Percentiles rank a stretch among this genome's conserved stretches.
Evolutionary conservation across 2,797 vertebrate genomes (phyloP).

Genomic region (Acridotheres tristis): DNA sequence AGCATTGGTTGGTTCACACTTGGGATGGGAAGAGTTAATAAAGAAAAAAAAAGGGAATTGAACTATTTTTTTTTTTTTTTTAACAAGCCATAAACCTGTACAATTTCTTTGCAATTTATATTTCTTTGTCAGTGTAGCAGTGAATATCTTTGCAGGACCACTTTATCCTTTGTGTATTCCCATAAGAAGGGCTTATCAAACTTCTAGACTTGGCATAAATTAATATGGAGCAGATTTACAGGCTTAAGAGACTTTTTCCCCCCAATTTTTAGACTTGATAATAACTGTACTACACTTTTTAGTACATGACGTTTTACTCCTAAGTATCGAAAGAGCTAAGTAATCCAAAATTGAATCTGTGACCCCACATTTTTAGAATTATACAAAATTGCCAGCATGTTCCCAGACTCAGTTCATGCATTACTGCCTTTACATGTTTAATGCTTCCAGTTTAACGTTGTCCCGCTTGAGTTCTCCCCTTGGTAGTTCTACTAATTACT

Average conservation of each 20-base stretch:
- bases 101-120: slow-evolving; percentile 46
- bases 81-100: not conserved
- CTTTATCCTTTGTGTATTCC: slow-evolving; percentile 43
- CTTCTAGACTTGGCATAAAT: slow-evolving; percentile 48
- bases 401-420: not conserved
- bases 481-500: not conserved
- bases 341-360: not conserved
- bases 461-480: not conserved
- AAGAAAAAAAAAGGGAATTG: not conserved
- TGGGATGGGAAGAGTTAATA: not conserved
- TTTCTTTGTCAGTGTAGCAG: slow-evolving; percentile 46
- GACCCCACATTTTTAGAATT: not conserved
- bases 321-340: not conserved
- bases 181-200: slow-evolving; percentile 15
- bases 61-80: not conserved
- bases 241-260: not conserved
- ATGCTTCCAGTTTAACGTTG: not conserved
- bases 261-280: not conserved
- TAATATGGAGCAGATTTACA: slow-evolving; percentile 27
- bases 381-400: not conserved
- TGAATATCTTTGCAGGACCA: slow-evolving; percentile 21
- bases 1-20: not conserved
- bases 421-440: not conserved
- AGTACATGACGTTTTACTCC: not conserved
- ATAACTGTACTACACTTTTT: slow-evolving; percentile 6